Evolutionary conservation across 2,888 invertebrate species (phyloP).

Genomic region (Tuberolachnus salignus): DNA sequence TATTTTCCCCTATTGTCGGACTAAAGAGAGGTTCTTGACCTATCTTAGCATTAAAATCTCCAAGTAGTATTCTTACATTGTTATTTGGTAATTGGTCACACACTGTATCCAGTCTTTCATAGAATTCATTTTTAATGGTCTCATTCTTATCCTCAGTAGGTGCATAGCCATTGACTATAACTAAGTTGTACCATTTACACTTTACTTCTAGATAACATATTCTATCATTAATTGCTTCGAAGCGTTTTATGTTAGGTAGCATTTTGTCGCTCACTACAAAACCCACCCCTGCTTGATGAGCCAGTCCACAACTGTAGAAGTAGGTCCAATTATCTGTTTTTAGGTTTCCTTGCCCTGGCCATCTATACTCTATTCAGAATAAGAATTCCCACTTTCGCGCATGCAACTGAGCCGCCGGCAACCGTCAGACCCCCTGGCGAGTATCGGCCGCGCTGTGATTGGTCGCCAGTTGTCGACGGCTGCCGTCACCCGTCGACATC

Average conservation of each 20-base stretch:
- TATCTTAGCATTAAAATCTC: not conserved
- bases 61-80: not conserved
- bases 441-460: no score
- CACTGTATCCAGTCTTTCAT: slow-evolving; percentile 24
- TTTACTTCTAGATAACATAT: slow-evolving; percentile 25
- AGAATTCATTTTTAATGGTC: not conserved
- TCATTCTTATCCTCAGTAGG: slow-evolving; percentile 27
- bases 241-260: slow-evolving; percentile 10
- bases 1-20: slow-evolving; percentile 16
- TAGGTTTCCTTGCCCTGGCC: slow-evolving; percentile 13
- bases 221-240: slow-evolving; percentile 18
- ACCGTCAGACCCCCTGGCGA: no score
- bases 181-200: slow-evolving; percentile 14
- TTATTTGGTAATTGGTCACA: slow-evolving; percentile 14
- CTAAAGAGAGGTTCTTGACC: slow-evolving; percentile 25
- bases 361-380: no score
- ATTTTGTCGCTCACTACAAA: slow-evolving; percentile 23
- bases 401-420: no score
- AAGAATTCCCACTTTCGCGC: no score
- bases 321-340: not conserved
- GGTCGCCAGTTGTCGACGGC: no score
- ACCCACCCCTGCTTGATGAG: slow-evolving; percentile 20
- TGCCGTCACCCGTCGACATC: no score
- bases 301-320: slow-evolving; percentile 21
- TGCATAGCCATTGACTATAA: slow-evolving; percentile 18